Evolutionary conservation across 2,888 invertebrate genomes (phyloP).

Genomic region (Dorcus hopei): DNA sequence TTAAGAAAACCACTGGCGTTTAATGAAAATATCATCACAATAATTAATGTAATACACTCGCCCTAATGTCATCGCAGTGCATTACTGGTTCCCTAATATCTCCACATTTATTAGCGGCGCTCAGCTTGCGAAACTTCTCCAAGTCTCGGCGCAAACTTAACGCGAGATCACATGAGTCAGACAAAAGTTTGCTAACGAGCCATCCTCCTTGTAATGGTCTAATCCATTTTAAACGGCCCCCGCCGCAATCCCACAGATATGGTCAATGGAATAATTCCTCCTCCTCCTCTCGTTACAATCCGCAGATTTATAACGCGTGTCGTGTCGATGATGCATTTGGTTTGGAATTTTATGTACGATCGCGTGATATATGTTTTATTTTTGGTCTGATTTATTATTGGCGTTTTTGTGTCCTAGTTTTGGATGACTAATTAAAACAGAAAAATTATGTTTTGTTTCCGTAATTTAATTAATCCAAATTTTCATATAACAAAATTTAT

Average conservation of each 20-base stretch:
- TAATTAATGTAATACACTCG: slow-evolving; percentile 18
- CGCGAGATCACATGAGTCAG: slow-evolving; percentile 15
- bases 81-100: slow-evolving; percentile 6
- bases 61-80: slow-evolving; percentile 9
- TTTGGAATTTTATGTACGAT: no score
- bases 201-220: slow-evolving; percentile 1
- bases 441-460: no score
- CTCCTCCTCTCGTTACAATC: neutral
- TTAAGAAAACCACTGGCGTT: no score
- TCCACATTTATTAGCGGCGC: slow-evolving; percentile 12
- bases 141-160: slow-evolving; percentile 13
- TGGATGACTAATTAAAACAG: no score
- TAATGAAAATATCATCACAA: slow-evolving; percentile 1
- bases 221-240: neutral
- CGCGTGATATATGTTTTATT: no score
- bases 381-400: no score
- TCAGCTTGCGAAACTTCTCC: slow-evolving; percentile 4
- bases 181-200: slow-evolving; percentile 19
- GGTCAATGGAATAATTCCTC: slow-evolving; percentile 2
- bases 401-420: no score
- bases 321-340: no score
- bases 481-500: no score
- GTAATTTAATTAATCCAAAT: no score
- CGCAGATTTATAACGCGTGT: neutral
- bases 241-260: neutral